phyloP scores from a whole-genome alignment of 2,797 vertebrate species.

The Pipistrellus pipistrellus region DNA sequence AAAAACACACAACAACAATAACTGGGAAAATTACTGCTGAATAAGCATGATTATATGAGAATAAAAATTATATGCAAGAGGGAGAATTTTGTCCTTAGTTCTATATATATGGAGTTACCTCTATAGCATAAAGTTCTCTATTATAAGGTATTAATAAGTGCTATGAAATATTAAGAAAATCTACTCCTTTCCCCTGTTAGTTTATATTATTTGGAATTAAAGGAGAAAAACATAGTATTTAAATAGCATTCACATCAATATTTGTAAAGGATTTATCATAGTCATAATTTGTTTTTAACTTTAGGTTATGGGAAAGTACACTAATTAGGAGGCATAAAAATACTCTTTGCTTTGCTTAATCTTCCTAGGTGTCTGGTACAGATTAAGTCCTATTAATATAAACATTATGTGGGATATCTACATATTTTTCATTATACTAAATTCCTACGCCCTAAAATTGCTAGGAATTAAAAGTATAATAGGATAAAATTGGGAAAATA shows the following conservation, averaged over 20 bases:
- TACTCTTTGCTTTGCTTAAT: slow-evolving; percentile 25
- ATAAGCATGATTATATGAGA: slow-evolving; percentile 27
- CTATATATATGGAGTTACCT: slow-evolving; percentile 2
- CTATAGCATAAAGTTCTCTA: not conserved
- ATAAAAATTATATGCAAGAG: not conserved
- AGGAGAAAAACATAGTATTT: slow-evolving; percentile 45
- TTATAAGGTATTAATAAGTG: not conserved
- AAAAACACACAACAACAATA: not conserved
- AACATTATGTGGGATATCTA: not conserved
- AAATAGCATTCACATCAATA: slow-evolving; percentile 48
- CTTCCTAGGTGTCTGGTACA: not conserved
- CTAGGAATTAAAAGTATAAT: slow-evolving; percentile 46
- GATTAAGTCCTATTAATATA: slow-evolving; percentile 36
- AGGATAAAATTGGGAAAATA: slow-evolving; percentile 50
- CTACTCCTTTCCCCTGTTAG: not conserved
- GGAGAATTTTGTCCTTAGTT: slow-evolving; percentile 33
- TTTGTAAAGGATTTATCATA: slow-evolving; percentile 29
- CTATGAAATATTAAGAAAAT: slow-evolving; percentile 38
- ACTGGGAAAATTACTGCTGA: slow-evolving; percentile 6
- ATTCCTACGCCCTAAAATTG: not conserved
- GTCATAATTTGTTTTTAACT: slow-evolving; percentile 50
- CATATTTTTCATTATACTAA: slow-evolving; percentile 29
- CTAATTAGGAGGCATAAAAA: slow-evolving; percentile 51
- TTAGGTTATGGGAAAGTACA: slow-evolving; percentile 14
- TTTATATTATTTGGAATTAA: slow-evolving; percentile 50